Percentiles rank a stretch among this genome's conserved stretches.
phyloP scores from a whole-genome alignment of 2,113 vertebrate species.

The Ia io region DNA sequence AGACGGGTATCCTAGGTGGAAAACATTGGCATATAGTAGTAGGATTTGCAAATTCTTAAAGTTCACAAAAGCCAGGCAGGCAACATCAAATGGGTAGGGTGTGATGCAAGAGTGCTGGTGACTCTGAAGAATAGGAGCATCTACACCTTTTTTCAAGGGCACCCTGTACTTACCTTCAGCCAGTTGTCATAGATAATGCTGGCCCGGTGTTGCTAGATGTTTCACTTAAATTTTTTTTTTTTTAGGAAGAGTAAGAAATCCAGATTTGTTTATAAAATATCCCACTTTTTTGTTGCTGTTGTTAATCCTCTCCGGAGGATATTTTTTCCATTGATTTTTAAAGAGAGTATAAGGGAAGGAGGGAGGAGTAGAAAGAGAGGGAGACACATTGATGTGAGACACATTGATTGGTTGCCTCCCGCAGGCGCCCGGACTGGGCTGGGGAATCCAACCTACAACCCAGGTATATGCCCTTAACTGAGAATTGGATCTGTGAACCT shows the following conservation, averaged over 20 bases:
- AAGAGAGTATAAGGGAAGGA: too few relatives aligned
- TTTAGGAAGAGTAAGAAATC: slow-evolving; percentile 39
- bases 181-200: not conserved
- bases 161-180: not conserved
- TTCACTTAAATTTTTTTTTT: not conserved
- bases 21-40: not conserved
- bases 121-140: not conserved
- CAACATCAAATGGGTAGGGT: not conserved
- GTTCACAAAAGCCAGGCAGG: not conserved
- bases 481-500: too few relatives aligned
- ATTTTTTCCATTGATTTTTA: too few relatives aligned
- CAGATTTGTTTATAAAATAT: slow-evolving; percentile 14
- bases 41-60: not conserved
- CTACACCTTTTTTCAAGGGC: not conserved
- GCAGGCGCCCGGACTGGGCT: too few relatives aligned
- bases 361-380: too few relatives aligned
- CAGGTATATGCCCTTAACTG: too few relatives aligned
- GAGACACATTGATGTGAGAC: too few relatives aligned
- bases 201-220: not conserved
- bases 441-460: too few relatives aligned
- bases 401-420: too few relatives aligned
- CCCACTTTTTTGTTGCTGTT: not conserved
- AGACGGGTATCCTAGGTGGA: not conserved
- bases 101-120: not conserved
- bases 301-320: too few relatives aligned